Evolutionary conservation across 1,140 invertebrate genomes (phyloP).

Genomic region (Lordiphosa stackelbergi): DNA sequence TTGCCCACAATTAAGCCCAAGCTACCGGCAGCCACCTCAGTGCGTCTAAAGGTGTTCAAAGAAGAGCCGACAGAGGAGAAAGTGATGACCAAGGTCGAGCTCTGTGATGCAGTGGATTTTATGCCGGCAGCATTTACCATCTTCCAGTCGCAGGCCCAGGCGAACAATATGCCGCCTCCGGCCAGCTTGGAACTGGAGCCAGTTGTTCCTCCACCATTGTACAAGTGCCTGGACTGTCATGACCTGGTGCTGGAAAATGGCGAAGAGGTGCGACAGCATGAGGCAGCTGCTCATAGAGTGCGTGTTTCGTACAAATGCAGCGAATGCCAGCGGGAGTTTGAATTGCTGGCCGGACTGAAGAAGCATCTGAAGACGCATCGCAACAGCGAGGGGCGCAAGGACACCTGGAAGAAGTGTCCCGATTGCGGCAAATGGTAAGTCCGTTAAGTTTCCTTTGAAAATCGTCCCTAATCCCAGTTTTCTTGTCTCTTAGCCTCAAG

Average conservation of each 20-base stretch:
- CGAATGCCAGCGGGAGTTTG: conserved; percentile 69
- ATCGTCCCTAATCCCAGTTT: background rate
- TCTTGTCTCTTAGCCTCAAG: conserved; percentile 72
- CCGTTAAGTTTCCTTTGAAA: background rate
- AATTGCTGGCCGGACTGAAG: conserved; percentile 58
- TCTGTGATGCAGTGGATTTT: conserved; percentile 32
- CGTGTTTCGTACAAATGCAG: conserved; percentile 60
- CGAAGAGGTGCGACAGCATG: conserved; percentile 51
- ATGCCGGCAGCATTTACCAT: conserved; percentile 57
- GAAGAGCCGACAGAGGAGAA: conserved; percentile 54
- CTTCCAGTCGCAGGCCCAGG: conserved; percentile 34
- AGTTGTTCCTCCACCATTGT: conserved; percentile 43
- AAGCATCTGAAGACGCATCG: conserved; percentile 73
- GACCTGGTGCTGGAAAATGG: conserved; percentile 51
- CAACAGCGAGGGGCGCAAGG: conserved; percentile 59
- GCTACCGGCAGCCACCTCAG: conserved; percentile 45
- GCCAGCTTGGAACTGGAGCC: conserved; percentile 27
- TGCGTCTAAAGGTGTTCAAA: conserved; percentile 60
- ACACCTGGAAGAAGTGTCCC: conserved; percentile 77
- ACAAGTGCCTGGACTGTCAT: conserved; percentile 72
- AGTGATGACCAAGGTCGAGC: conserved; percentile 52
- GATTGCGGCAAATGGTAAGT: conserved; percentile 79
- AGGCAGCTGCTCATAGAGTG: conserved; percentile 53
- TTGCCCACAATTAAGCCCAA: conserved; percentile 44
- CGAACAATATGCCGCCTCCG: conserved; percentile 47